Evolutionary conservation across 2,113 vertebrate species (phyloP).

Genomic region (Notarius lentiginosus): DNA sequence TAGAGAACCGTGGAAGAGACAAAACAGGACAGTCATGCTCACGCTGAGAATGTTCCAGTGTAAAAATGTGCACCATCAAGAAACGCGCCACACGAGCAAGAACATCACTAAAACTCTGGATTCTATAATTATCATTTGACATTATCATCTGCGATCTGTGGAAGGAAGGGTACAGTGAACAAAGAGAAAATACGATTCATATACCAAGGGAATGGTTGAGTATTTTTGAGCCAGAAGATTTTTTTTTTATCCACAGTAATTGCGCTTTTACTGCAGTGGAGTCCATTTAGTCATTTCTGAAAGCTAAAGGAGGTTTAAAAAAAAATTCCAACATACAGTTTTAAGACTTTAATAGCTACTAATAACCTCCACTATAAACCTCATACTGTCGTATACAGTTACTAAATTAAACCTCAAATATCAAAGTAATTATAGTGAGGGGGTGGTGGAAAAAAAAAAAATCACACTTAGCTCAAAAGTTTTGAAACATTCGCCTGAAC

Average conservation of each 20-base stretch:
- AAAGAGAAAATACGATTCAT: background rate
- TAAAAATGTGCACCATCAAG: background rate
- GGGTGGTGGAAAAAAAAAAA: background rate
- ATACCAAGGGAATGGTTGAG: background rate
- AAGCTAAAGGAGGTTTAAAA: background rate
- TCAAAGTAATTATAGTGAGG: background rate
- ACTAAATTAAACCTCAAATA: background rate
- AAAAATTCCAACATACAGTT: background rate
- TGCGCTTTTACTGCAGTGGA: too few relatives aligned
- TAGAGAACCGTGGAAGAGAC: background rate
- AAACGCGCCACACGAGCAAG: background rate
- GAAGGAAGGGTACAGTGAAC: background rate
- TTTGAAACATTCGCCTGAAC: background rate
- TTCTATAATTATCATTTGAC: background rate
- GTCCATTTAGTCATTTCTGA: background rate
- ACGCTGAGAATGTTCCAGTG: background rate
- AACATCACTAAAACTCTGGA: background rate
- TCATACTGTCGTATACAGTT: background rate
- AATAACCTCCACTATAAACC: background rate
- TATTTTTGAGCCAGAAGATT: background rate
- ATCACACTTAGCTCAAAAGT: background rate
- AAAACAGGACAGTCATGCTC: background rate
- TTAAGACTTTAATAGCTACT: background rate
- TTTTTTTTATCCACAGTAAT: background rate
- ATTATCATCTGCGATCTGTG: background rate